Evolutionary conservation across 1,140 invertebrate species (phyloP).

Genomic region (Druon quercuslanigerum): DNA sequence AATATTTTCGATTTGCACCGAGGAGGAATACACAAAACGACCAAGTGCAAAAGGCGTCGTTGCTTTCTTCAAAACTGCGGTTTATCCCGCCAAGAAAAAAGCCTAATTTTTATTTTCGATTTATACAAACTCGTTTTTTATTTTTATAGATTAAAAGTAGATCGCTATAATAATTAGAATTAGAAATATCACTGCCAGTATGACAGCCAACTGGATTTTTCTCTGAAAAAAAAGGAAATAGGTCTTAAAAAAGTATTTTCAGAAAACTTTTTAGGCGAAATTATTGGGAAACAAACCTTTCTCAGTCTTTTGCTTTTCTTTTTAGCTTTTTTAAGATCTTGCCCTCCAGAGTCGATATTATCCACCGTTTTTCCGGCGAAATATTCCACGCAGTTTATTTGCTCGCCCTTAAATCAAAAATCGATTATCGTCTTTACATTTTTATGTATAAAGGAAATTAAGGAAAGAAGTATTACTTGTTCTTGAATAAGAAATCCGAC

Average conservation of each 20-base stretch:
- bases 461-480: conserved; percentile 76
- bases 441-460: conserved; percentile 25
- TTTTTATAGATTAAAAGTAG: conserved; percentile 37
- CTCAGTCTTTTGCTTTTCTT: conserved; percentile 80
- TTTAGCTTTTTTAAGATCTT: conserved; percentile 81
- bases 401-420: conserved; percentile 79
- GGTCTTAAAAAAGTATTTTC: not conserved
- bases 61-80: conserved; percentile 64
- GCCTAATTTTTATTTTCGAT: not conserved
- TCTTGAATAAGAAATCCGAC: conserved; percentile 85
- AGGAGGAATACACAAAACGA: conserved; percentile 77
- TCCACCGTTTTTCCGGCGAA: conserved; percentile 81
- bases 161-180: conserved; percentile 61
- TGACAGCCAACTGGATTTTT: conserved; percentile 64
- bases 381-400: conserved; percentile 83
- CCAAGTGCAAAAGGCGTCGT: conserved; percentile 78
- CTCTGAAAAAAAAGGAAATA: conserved; percentile 64
- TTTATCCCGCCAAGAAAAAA: conserved; percentile 41
- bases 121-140: not conserved
- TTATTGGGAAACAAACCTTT: conserved; percentile 76
- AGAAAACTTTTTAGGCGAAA: not conserved
- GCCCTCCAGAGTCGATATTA: conserved; percentile 80
- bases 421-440: not conserved
- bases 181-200: conserved; percentile 60
- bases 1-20: conserved; percentile 84